phyloP scores from a whole-genome alignment of 2,797 vertebrate genomes.

The Mus minutoides region DNA sequence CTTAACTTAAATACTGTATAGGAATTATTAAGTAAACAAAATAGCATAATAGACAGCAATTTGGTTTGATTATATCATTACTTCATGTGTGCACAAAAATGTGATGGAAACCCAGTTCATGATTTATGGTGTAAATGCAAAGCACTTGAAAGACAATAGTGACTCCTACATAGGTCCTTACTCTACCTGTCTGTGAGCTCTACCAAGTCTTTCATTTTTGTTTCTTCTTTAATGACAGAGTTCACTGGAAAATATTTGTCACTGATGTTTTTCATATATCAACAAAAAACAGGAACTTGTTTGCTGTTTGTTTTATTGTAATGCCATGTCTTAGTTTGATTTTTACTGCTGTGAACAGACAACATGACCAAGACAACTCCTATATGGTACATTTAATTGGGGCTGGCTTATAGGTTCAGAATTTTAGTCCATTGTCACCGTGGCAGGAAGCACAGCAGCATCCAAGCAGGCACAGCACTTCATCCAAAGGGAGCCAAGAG shows the following conservation, averaged over 20 bases:
- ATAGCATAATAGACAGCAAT: neutral
- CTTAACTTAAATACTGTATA: constrained; percentile 6
- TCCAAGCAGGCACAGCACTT: neutral
- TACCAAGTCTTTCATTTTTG: neutral
- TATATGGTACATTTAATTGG: neutral
- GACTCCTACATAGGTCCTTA: neutral
- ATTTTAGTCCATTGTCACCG: neutral
- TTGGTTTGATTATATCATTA: constrained; percentile 36
- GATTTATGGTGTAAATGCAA: neutral
- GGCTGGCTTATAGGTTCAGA: neutral
- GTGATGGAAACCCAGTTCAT: neutral
- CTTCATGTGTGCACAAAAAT: constrained; percentile 7
- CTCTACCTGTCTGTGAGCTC: constrained; percentile 8
- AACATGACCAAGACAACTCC: neutral
- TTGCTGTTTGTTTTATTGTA: neutral
- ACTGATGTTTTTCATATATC: constrained; percentile 9
- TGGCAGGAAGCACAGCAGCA: neutral
- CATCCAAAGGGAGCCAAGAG: no score
- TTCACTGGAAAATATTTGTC: neutral
- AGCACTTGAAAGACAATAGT: constrained; percentile 42
- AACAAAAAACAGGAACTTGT: neutral
- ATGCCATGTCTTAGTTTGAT: neutral
- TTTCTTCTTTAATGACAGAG: constrained; percentile 15
- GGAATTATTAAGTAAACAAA: neutral
- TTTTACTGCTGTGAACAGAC: neutral